Conservation (phyloP, 2,113 vertebrate species). For the Rhinogobius similis region DNA sequence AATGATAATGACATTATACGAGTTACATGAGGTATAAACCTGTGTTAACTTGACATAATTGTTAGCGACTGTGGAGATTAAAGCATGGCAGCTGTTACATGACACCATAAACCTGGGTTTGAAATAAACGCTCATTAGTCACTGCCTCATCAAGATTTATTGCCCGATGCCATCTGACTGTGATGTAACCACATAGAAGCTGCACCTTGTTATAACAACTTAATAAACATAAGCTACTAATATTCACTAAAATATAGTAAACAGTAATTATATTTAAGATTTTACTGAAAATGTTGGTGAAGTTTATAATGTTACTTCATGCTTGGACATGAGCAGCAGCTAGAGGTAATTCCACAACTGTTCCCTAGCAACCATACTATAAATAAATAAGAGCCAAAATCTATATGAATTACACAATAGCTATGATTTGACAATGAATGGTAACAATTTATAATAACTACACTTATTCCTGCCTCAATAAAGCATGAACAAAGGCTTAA, state of each 20-base stretch:
- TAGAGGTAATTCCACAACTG: too few relatives aligned
- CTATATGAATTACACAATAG: too few relatives aligned
- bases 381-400: too few relatives aligned
- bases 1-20: background rate
- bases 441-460: too few relatives aligned
- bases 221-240: background rate
- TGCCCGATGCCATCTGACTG: slow-evolving; percentile 35
- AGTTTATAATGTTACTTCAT: too few relatives aligned
- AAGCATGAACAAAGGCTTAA: too few relatives aligned
- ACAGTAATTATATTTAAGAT: too few relatives aligned
- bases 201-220: background rate
- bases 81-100: slow-evolving; percentile 17
- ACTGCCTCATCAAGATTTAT: slow-evolving; percentile 46
- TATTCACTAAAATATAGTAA: background rate
- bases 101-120: slow-evolving; percentile 34
- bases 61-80: background rate
- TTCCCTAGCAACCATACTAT: too few relatives aligned
- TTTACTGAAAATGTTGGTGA: too few relatives aligned
- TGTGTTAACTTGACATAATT: slow-evolving; percentile 5
- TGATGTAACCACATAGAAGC: slow-evolving; percentile 32
- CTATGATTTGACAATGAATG: too few relatives aligned
- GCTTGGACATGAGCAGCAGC: too few relatives aligned
- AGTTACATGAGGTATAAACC: background rate
- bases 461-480: too few relatives aligned
- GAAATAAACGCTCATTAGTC: slow-evolving; percentile 31